Conservation (phyloP, 2,888 invertebrate species). For the Leptopilina myrica region DNA sequence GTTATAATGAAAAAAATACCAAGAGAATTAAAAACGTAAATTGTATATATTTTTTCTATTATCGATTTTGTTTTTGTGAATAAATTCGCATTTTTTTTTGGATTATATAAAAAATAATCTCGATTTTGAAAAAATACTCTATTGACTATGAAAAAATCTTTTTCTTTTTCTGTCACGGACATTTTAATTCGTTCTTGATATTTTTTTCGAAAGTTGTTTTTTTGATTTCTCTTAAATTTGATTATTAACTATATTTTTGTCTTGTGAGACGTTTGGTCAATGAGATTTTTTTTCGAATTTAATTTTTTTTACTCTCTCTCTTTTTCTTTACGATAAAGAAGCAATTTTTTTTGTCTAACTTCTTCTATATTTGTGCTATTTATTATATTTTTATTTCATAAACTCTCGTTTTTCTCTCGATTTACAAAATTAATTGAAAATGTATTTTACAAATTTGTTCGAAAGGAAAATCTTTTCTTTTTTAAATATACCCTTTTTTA, state of each 20-base stretch:
- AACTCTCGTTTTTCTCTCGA: background rate
- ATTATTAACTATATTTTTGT: constrained; percentile 53
- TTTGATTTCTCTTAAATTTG: constrained; percentile 53
- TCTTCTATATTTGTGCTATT: background rate
- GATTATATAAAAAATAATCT: constrained; percentile 30
- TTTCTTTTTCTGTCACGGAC: background rate
- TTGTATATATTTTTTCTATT: background rate
- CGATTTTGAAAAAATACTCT: background rate
- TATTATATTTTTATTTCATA: background rate
- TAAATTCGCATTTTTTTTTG: constrained; percentile 11
- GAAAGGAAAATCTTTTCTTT: background rate
- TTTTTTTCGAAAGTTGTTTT: constrained; percentile 23
- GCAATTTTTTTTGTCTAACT: background rate
- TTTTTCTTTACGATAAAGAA: background rate
- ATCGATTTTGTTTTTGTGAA: background rate
- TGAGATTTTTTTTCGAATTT: constrained; percentile 48
- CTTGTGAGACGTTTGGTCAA: constrained; percentile 55
- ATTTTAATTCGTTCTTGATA: constrained; percentile 2
- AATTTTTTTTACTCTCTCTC: background rate
- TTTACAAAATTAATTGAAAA: background rate
- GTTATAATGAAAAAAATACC: constrained; percentile 5
- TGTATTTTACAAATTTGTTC: background rate
- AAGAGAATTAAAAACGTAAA: background rate
- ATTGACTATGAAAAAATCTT: background rate
- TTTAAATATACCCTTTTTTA: background rate